Evolutionary conservation across 2,113 vertebrate species (phyloP).

Genomic region (Pipa parva): DNA sequence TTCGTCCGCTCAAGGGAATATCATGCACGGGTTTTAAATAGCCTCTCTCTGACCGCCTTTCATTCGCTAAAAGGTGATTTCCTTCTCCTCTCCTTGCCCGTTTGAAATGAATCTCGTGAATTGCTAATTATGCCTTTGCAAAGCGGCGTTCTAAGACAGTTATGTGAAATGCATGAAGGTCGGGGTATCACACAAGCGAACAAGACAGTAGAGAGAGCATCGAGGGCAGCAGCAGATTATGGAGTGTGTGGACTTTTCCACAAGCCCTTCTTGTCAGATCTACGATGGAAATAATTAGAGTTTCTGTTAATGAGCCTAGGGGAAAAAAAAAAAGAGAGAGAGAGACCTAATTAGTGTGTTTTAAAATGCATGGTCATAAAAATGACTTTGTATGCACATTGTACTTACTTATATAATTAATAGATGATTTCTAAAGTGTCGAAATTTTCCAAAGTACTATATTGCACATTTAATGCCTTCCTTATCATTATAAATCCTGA

Average conservation of each 20-base stretch:
- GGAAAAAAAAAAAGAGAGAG: neutral
- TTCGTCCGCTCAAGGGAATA: constrained; percentile 20
- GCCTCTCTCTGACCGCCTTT: constrained; percentile 34
- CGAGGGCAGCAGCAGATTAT: constrained; percentile 15
- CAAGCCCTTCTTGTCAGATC: constrained; percentile 12
- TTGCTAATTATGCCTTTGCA: constrained; percentile 40
- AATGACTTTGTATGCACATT: too few species aligned
- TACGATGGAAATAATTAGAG: constrained; percentile 16
- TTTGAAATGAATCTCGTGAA: constrained; percentile 39
- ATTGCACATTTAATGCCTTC: too few species aligned
- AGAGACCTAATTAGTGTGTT: constrained; percentile 3
- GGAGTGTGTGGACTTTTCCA: constrained; percentile 15
- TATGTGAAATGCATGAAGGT: constrained; percentile 27
- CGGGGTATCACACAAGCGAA: constrained; percentile 20
- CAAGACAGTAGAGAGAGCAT: constrained; percentile 16
- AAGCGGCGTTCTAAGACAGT: constrained; percentile 25
- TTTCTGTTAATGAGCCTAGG: constrained; percentile 21
- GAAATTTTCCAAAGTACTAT: too few species aligned
- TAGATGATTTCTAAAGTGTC: too few species aligned
- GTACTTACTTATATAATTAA: too few species aligned
- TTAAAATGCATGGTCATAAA: too few species aligned
- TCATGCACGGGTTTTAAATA: constrained; percentile 32
- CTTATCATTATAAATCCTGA: too few species aligned
- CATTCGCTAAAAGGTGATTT: constrained; percentile 41
- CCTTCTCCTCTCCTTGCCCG: constrained; percentile 34